Evolutionary conservation across 2,797 vertebrate species (phyloP).

Genomic region (Mormyrops attenuatus): DNA sequence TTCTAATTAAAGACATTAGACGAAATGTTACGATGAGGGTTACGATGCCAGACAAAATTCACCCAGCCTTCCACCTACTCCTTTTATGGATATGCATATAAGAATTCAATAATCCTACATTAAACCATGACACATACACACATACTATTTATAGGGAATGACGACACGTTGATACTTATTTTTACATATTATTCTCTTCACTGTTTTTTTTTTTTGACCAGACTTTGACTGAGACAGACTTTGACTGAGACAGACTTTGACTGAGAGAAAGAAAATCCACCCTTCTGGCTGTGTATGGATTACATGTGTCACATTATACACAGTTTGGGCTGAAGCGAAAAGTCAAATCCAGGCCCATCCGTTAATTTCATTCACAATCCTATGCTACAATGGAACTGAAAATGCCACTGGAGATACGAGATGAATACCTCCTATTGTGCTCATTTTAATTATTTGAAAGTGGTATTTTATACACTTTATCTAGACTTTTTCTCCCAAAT

Average conservation of each 20-base stretch:
- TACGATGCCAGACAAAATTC: not conserved
- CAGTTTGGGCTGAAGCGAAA: not conserved
- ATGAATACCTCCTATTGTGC: not conserved
- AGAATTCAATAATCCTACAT: not conserved
- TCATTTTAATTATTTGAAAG: not conserved
- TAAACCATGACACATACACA: not conserved
- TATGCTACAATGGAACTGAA: not conserved
- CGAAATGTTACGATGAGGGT: not conserved
- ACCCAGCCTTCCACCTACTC: not conserved
- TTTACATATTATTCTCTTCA: not conserved
- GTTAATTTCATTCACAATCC: not conserved
- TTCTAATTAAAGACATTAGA: not conserved
- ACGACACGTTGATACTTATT: not conserved
- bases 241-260: not conserved
- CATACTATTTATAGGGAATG: not conserved
- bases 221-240: not conserved
- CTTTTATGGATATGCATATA: not conserved
- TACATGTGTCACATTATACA: conserved; percentile 1
- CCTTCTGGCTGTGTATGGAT: not conserved
- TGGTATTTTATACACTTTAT: not conserved
- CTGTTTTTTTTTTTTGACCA: not conserved
- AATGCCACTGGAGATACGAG: not conserved
- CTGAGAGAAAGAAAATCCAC: not conserved
- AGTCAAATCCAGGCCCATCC: not conserved
- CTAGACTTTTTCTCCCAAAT: not conserved